phyloP scores from a whole-genome alignment of 2,113 vertebrate genomes.

The Stegastes partitus region DNA sequence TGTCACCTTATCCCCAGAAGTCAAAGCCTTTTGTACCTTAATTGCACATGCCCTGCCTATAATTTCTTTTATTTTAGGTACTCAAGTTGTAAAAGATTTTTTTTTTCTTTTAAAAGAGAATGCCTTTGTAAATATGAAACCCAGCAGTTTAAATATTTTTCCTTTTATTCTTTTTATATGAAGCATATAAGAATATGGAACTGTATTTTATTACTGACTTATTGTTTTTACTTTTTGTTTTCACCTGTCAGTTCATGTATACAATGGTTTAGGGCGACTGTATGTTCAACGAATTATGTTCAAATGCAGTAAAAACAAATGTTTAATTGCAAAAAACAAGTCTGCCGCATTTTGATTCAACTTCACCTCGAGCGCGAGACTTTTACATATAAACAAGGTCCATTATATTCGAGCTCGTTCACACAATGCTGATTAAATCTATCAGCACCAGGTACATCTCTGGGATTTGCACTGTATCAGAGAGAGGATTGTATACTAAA shows the following conservation, averaged over 20 bases:
- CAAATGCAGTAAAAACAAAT: conserved; percentile 70
- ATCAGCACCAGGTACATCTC: too few relatives aligned
- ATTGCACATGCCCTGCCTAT: conserved; percentile 65
- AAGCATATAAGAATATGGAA: conserved; percentile 44
- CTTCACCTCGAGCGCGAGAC: neutral
- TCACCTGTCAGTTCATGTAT: conserved; percentile 37
- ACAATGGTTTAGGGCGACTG: conserved; percentile 3
- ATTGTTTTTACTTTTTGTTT: conserved; percentile 33
- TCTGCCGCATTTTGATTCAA: conserved; percentile 18
- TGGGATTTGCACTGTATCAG: too few relatives aligned
- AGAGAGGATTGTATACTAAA: too few relatives aligned
- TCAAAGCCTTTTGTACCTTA: conserved; percentile 41
- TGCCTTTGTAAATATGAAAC: conserved; percentile 72
- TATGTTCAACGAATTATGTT: conserved; percentile 44
- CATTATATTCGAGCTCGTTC: too few relatives aligned
- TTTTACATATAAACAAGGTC: too few relatives aligned
- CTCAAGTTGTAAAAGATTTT: conserved; percentile 67
- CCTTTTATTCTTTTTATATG: conserved; percentile 57
- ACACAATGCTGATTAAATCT: too few relatives aligned
- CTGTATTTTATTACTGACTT: conserved; percentile 72
- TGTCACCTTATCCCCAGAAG: conserved; percentile 46
- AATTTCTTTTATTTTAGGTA: conserved; percentile 65
- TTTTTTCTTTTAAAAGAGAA: conserved; percentile 39
- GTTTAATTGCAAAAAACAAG: conserved; percentile 25
- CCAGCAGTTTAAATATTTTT: conserved; percentile 45